phyloP scores from a whole-genome alignment of 2,888 invertebrate species.

The Molanna angustata region DNA sequence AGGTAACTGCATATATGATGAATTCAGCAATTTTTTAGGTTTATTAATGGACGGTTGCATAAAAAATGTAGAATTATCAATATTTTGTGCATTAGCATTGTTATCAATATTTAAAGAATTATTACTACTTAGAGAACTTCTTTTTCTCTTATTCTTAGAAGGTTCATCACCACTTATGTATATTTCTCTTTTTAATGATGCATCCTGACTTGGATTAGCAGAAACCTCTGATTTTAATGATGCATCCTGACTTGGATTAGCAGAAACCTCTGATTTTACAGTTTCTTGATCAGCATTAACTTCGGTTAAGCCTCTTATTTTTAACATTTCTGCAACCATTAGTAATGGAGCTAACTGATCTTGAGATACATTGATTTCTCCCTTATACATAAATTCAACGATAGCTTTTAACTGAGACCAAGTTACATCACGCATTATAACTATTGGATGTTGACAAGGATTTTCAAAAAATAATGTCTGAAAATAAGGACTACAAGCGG shows the following conservation, averaged over 20 bases:
- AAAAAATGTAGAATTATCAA: conserved; percentile 8
- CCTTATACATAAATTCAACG: conserved; percentile 94
- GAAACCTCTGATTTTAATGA: conserved; percentile 1
- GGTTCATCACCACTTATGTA: conserved; percentile 4
- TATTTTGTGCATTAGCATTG: too few species aligned
- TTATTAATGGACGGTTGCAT: conserved; percentile 8
- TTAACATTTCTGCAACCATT: conserved; percentile 49
- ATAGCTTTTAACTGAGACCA: conserved; percentile 74
- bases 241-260: conserved; percentile 7
- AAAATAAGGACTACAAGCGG: conserved; percentile 92
- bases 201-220: conserved; percentile 8
- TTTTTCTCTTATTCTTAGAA: conserved; percentile 13
- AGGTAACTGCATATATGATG: too few species aligned
- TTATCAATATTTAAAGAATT: too few species aligned
- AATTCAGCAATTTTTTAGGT: too few species aligned
- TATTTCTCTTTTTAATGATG: conserved; percentile 5
- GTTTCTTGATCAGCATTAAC: conserved; percentile 56
- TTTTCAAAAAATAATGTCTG: conserved; percentile 87
- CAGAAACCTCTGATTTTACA: conserved; percentile 3
- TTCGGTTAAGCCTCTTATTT: conserved; percentile 84
- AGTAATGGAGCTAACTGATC: conserved; percentile 45
- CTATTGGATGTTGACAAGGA: conserved; percentile 91
- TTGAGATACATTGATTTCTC: conserved; percentile 91
- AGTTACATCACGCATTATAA: conserved; percentile 86
- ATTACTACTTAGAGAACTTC: conserved; percentile 2